These are phyloP conservation scores for Lampris megalopsis DNA, from an alignment of 2,113 vertebrate genomes.

Conservation along the genomic window DNA sequence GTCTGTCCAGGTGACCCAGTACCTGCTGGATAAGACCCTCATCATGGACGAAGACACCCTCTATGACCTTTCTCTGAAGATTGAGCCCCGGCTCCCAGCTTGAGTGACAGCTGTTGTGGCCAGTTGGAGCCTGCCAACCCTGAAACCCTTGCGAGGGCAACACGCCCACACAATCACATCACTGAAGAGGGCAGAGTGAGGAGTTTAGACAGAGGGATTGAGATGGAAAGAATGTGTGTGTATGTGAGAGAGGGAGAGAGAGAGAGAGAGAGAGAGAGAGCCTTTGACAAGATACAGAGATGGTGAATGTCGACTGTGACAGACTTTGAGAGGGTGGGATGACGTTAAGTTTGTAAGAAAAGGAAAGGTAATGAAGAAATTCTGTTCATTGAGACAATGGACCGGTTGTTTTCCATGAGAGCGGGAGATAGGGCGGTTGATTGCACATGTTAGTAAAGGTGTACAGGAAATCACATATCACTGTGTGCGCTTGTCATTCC, in stretches of 20 bases:
- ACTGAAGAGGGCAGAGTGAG: constrained; percentile 41
- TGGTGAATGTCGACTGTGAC: constrained; percentile 5
- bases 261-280: constrained; percentile 22
- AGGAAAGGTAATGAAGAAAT: constrained; percentile 5
- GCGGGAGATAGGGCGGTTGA: constrained; percentile 5
- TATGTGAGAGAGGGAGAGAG: too few species aligned
- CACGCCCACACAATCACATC: constrained; percentile 48
- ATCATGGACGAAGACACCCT: constrained; percentile 98
- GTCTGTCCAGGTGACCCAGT: constrained; percentile 92
- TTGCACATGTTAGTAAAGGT: constrained; percentile 29
- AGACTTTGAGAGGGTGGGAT: background rate
- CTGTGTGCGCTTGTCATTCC: constrained; percentile 38
- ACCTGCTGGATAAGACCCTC: constrained; percentile 94
- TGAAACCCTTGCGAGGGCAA: constrained; percentile 44
- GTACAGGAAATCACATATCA: constrained; percentile 39
- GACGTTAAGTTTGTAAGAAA: constrained; percentile 7
- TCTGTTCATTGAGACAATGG: constrained; percentile 14
- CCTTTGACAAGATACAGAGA: constrained; percentile 27
- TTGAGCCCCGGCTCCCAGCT: constrained; percentile 96
- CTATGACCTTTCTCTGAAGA: constrained; percentile 96
- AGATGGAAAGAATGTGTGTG: constrained; percentile 12
- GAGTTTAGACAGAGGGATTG: constrained; percentile 38
- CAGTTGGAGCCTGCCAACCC: constrained; percentile 47
- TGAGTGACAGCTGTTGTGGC: constrained; percentile 80
- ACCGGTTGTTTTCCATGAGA: constrained; percentile 20